phyloP scores from a whole-genome alignment of 1,140 invertebrate species.

The Odontomachus brunneus region DNA sequence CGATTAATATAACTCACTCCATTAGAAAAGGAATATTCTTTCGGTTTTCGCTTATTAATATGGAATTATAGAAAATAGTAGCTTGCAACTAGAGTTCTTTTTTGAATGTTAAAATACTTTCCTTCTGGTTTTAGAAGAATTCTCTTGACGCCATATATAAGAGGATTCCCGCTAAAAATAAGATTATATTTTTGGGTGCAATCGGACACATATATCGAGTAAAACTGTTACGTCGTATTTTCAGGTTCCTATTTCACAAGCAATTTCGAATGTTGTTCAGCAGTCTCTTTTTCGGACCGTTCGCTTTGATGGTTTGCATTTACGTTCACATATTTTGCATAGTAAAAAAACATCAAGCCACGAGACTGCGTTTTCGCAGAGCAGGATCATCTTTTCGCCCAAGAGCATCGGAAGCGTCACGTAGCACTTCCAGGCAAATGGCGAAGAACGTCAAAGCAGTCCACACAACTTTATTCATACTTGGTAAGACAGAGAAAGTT shows the following conservation, averaged over 20 bases:
- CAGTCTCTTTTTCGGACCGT: slow-evolving; percentile 83
- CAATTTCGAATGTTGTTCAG: slow-evolving; percentile 85
- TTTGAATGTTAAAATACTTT: too few species aligned
- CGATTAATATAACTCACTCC: too few species aligned
- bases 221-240: not conserved
- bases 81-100: too few species aligned
- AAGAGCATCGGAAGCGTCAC: slow-evolving; percentile 1
- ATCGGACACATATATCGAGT: not conserved
- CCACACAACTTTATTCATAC: slow-evolving; percentile 89
- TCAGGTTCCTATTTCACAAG: slow-evolving; percentile 10
- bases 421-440: slow-evolving; percentile 74
- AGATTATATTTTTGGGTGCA: too few species aligned
- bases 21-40: too few species aligned
- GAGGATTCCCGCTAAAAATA: too few species aligned
- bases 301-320: slow-evolving; percentile 87
- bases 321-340: slow-evolving; percentile 88
- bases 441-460: slow-evolving; percentile 88
- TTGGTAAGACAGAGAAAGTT: slow-evolving; percentile 78
- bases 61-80: too few species aligned
- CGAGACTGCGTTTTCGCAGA: slow-evolving; percentile 82
- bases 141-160: too few species aligned
- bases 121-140: too few species aligned
- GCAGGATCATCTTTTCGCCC: slow-evolving; percentile 2
- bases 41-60: too few species aligned
- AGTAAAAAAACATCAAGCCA: slow-evolving; percentile 85